These are phyloP conservation scores for Stratiomys singularior DNA, from an alignment of 2,888 invertebrate genomes.

Conservation along the genomic window DNA sequence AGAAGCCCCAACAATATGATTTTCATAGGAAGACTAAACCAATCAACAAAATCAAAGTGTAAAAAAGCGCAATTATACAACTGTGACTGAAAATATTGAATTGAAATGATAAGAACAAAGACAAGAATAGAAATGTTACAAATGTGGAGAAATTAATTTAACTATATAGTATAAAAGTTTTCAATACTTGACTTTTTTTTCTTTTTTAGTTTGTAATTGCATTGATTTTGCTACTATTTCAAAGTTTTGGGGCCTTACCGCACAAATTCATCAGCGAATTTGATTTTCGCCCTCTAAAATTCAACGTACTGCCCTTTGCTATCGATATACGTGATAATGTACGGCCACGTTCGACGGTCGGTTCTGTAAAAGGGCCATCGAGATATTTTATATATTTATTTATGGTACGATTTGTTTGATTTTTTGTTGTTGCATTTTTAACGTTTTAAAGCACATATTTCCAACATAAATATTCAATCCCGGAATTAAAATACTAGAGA, in stretches of 20 bases:
- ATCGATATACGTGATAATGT: constrained; percentile 78
- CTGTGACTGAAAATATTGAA: not conserved
- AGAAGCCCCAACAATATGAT: constrained; percentile 32
- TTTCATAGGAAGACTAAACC: not conserved
- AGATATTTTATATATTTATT: not conserved
- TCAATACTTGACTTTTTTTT: not conserved
- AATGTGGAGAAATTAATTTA: constrained; percentile 22
- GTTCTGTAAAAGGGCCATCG: constrained; percentile 62
- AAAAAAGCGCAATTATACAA: constrained; percentile 6
- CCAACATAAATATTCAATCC: not conserved
- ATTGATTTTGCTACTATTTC: constrained; percentile 51
- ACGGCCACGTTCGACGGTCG: constrained; percentile 69
- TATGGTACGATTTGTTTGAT: not conserved
- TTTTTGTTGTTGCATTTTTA: constrained; percentile 24
- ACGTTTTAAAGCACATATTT: not conserved
- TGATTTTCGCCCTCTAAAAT: constrained; percentile 92
- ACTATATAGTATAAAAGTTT: not conserved
- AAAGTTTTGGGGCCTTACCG: constrained; percentile 77
- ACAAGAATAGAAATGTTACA: constrained; percentile 7
- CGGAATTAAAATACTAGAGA: constrained; percentile 51
- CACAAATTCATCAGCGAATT: constrained; percentile 96
- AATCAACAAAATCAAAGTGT: constrained; percentile 20
- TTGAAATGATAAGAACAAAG: constrained; percentile 24
- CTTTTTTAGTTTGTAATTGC: constrained; percentile 40
- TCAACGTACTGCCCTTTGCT: constrained; percentile 80